Evolutionary conservation across 2,113 vertebrate species (phyloP).

Genomic region (Tragelaphus strepsiceros): DNA sequence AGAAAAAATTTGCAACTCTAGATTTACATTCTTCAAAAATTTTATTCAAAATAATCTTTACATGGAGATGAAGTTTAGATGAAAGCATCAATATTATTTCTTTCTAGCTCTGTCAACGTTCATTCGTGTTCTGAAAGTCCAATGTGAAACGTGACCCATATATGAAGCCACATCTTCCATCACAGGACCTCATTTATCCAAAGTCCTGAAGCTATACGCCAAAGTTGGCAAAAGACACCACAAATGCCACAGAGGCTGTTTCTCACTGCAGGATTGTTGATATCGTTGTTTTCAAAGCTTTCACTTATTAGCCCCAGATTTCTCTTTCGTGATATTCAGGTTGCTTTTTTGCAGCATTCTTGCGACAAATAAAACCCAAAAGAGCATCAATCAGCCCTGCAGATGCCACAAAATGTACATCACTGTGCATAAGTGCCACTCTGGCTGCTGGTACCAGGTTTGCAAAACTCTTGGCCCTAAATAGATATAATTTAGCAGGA

Average conservation of each 20-base stretch:
- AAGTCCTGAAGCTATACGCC: background rate
- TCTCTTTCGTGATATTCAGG: background rate
- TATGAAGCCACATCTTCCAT: background rate
- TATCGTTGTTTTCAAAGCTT: background rate
- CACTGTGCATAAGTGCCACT: rapidly evolving
- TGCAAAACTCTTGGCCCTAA: background rate
- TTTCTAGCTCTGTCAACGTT: background rate
- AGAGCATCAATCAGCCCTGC: background rate
- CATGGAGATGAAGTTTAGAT: background rate
- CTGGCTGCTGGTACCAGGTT: rapidly evolving
- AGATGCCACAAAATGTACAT: background rate
- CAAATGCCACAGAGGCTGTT: background rate
- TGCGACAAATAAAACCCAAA: background rate
- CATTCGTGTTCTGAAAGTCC: background rate
- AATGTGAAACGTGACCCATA: background rate
- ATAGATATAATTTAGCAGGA: background rate
- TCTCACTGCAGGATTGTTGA: background rate
- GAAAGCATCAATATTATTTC: background rate
- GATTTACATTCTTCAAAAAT: background rate
- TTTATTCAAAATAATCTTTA: background rate
- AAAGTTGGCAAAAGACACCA: background rate
- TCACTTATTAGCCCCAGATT: background rate
- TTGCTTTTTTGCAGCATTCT: background rate
- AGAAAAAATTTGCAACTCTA: background rate
- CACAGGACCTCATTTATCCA: background rate